Conservation (phyloP, 1,140 invertebrate genomes). For the Carposina sasakii region DNA sequence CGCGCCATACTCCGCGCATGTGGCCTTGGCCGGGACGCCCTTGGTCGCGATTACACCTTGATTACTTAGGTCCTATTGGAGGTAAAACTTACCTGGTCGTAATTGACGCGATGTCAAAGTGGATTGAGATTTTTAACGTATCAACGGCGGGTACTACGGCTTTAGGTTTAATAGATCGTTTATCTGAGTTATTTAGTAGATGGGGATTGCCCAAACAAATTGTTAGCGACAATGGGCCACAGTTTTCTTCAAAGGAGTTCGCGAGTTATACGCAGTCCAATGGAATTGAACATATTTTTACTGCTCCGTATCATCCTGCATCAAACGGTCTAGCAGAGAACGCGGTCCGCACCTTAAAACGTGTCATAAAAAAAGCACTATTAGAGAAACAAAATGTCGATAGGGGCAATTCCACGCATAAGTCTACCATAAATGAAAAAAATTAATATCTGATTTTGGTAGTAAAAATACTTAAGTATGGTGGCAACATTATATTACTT, state of each 20-base stretch:
- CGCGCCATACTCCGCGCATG: neutral
- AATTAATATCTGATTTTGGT: no score
- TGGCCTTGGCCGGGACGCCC: neutral
- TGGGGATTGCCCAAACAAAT: neutral
- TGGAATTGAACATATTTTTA: neutral
- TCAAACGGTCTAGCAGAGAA: neutral
- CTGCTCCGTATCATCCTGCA: neutral
- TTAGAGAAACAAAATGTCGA: neutral
- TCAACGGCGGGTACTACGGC: neutral
- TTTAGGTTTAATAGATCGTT: neutral
- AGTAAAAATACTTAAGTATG: no score
- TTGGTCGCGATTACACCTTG: neutral
- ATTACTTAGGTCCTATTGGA: neutral
- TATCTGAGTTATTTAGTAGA: neutral
- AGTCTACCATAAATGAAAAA: no score
- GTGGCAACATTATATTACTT: no score
- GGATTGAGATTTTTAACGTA: neutral
- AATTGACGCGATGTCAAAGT: neutral
- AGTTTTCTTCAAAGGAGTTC: neutral
- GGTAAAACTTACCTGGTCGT: neutral
- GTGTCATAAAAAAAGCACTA: slow-evolving; percentile 1
- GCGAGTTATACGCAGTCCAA: neutral
- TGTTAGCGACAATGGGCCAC: neutral
- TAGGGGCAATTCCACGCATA: no score
- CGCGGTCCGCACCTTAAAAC: neutral